Evolutionary conservation across 1,140 invertebrate genomes (phyloP).

Genomic region (Uloborus diversus): DNA sequence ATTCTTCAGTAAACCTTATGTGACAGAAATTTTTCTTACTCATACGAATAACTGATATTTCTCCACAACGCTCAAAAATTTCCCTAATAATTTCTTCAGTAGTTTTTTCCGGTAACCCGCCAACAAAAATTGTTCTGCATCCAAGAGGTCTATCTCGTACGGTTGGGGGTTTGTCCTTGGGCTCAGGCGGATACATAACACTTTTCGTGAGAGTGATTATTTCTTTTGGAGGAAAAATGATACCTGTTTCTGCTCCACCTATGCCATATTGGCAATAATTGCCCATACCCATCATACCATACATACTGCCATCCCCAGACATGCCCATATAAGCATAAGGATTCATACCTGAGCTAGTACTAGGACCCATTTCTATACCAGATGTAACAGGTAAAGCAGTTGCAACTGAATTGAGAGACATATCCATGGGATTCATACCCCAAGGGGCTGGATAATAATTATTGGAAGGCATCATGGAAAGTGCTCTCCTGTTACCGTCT

Average conservation of each 20-base stretch:
- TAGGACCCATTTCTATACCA: no score
- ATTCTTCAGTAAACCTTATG: conserved; percentile 87
- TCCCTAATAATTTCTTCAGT: conserved; percentile 87
- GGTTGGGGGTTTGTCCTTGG: conserved; percentile 80
- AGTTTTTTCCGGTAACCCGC: conserved; percentile 90
- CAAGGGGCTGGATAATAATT: no score
- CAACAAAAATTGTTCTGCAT: conserved; percentile 92
- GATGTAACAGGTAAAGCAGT: no score
- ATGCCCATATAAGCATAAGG: conserved; percentile 1
- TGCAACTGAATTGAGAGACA: no score
- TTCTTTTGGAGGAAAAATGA: conserved; percentile 69
- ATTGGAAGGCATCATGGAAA: no score
- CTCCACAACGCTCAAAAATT: conserved; percentile 89
- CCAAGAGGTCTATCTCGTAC: conserved; percentile 84
- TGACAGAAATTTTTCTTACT: conserved; percentile 97
- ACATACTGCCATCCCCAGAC: background rate
- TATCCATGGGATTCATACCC: no score
- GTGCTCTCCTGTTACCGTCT: no score
- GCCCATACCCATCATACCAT: background rate
- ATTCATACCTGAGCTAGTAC: background rate
- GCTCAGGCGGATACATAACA: conserved; percentile 86
- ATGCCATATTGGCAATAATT: background rate
- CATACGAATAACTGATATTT: conserved; percentile 86
- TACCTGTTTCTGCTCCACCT: background rate
- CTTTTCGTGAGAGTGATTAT: conserved; percentile 86